Evolutionary conservation across 1,140 invertebrate genomes (phyloP), one percentile per base, ranked within the genome.

Genomic region (Stegodyphus dumicola): DNA sequence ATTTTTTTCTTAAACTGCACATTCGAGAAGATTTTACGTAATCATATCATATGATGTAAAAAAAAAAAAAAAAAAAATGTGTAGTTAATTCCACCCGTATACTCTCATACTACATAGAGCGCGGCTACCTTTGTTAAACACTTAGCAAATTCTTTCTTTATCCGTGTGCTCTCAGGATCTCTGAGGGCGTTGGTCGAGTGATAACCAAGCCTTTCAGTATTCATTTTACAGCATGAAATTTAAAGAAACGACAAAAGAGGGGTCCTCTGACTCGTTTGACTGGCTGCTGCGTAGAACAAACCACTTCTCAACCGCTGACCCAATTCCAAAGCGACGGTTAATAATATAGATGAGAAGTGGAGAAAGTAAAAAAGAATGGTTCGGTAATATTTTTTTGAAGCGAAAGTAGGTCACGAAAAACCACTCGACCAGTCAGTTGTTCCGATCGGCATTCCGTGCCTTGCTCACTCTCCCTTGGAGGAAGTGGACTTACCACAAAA

Each of bases 321-420:
- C 18, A 73, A 74, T 74, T 81, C 77, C 77, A 52, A 60, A 15
- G 18, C 56, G 10, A 48, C 70, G 7, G 56, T 73, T 80, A 33
- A 33, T 80, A 71, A 80, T 71, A 80, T 49, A 78, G 75, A 51
- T 15, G 52, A 11, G 15, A 52, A 13, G 11, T 18, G 6, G 79
- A 33, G 49, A 81, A 74, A 81, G 56, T 64, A 74, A 18, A 52
- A 73, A 64, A 74, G n/a, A 51, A 52, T 17, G 54, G 65, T 5
- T 17, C 79, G 33, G 18, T 60, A 11, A 51, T 70, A 52, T 60
- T 76, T 48, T 77, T 54, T 65, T 67, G 10, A 9, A 15, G 48
- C 10, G n/a, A 81, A 81, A 73, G 48, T 81, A 33, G 79, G 79
- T 81, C 79, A 81, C 52, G 79, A 81, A 81, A 74, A 81, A 81